Conservation (phyloP, 2,797 vertebrate genomes). For the Furcifer pardalis region DNA sequence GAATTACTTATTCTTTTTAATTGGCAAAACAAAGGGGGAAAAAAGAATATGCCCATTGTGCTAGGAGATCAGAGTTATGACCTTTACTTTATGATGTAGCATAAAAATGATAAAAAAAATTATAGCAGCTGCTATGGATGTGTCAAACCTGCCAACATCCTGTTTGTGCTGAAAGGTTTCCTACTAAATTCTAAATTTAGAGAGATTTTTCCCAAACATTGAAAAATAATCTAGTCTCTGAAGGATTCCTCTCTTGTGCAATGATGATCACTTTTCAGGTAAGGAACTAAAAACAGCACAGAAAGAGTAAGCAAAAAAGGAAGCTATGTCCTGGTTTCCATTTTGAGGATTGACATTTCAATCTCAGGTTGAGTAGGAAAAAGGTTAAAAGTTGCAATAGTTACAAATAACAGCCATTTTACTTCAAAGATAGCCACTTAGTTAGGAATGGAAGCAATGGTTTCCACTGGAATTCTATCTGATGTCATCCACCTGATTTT, state of each 20-base stretch:
- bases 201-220: constrained; percentile 44
- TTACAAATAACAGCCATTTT: not conserved
- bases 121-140: constrained; percentile 68
- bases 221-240: constrained; percentile 24
- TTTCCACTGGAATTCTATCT: constrained; percentile 48
- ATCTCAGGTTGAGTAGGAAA: not conserved
- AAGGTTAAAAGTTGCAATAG: not conserved
- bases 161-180: constrained; percentile 60
- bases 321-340: not conserved
- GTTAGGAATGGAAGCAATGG: constrained; percentile 19
- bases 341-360: not conserved
- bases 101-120: constrained; percentile 70
- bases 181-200: constrained; percentile 31
- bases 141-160: constrained; percentile 61
- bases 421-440: not conserved
- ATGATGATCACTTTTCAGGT: not conserved
- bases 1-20: constrained; percentile 68
- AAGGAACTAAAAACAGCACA: not conserved
- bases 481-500: constrained; percentile 49
- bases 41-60: constrained; percentile 61
- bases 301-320: not conserved
- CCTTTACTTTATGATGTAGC: constrained; percentile 64
- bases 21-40: constrained; percentile 64
- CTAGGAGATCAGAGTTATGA: constrained; percentile 59
- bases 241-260: constrained; percentile 18